Base-by-base conservation (phyloP, 1,140 invertebrate species). In the Eurosta solidaginis region DNA sequence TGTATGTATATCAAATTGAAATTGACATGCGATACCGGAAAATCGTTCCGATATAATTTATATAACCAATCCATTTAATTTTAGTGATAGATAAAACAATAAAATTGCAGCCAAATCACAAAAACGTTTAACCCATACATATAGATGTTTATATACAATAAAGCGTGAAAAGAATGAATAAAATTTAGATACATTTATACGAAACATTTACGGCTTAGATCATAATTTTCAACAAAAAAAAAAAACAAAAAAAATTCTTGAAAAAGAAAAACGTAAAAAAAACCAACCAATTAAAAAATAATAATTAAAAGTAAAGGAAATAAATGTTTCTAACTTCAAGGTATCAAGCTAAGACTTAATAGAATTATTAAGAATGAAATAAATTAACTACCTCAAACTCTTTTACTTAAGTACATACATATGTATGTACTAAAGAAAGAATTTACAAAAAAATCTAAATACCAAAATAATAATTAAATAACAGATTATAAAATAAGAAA, bases 341-440 rank as follows among this genome's bases (percentile, higher is more conserved):
- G 27, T 12, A 54, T 9, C 25, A 10, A 54, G 27, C 14, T 29
- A 33, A 22, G 59, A 42, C 36, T 68, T 36, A 68, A 68, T 36
- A 68, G 3, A 36, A n/a, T 68, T 40, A 68, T 20, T 59, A 20
- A 68, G 33, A 68, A 68, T 68, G 59, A 68, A 68, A 40, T 42
- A 68, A 68, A 40, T 40, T 68, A 68, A 68, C 59, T 68, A 68
- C 44, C 40, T 74, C 40, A 74, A 74, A 22, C 29, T 74, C 73
- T 45, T 45, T 9, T 9, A 45, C 7, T 9, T 45, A 45, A 9
- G 7, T 45, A 45, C 7, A 9, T 9, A 45, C 7, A 7, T 45
- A 45, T 45, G 17, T 74, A 74, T 74, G 73, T 74, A 74, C 40
- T 74, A 74, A 74, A 74, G 52, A 36, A 76, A n/a, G n/a, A 52